Evolutionary conservation across 2,797 vertebrate species (phyloP).

Genomic region (Anguilla marmorata): DNA sequence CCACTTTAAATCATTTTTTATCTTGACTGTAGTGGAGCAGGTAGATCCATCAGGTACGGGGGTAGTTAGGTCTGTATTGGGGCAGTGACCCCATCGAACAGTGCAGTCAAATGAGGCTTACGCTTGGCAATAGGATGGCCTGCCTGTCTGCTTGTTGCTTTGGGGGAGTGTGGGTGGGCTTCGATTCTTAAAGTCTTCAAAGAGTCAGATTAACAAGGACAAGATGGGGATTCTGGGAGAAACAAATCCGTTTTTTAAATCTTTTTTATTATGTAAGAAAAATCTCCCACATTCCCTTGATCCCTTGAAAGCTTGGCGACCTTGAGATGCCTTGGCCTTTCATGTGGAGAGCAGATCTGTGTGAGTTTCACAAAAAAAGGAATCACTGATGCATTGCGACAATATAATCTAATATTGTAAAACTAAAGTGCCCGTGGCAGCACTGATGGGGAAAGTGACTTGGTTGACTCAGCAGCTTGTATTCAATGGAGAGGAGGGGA

Average conservation of each 20-base stretch:
- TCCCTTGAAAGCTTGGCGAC: constrained; percentile 47
- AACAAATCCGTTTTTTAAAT: background rate
- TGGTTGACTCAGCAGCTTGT: constrained; percentile 65
- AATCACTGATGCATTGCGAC: constrained; percentile 66
- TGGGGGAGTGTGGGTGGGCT: background rate
- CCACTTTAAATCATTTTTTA: background rate
- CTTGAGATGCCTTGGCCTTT: constrained; percentile 64
- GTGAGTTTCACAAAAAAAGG: constrained; percentile 56
- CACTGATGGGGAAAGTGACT: constrained; percentile 32
- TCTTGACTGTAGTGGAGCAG: background rate
- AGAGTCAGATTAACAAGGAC: background rate
- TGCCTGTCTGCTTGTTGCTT: background rate
- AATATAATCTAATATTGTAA: constrained; percentile 68
- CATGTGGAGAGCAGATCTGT: constrained; percentile 58
- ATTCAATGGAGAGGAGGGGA: constrained; percentile 59
- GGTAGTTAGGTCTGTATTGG: background rate
- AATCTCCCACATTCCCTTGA: background rate
- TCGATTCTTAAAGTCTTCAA: background rate
- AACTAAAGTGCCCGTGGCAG: constrained; percentile 53
- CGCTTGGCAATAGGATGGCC: constrained; percentile 8
- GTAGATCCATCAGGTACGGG: constrained; percentile 5
- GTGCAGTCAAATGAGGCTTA: constrained; percentile 10
- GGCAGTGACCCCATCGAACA: background rate
- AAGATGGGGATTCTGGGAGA: background rate
- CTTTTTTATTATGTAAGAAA: background rate